These are phyloP conservation scores for Bubo scandiacus DNA, from an alignment of 2,113 vertebrate species.

Conservation along the genomic window DNA sequence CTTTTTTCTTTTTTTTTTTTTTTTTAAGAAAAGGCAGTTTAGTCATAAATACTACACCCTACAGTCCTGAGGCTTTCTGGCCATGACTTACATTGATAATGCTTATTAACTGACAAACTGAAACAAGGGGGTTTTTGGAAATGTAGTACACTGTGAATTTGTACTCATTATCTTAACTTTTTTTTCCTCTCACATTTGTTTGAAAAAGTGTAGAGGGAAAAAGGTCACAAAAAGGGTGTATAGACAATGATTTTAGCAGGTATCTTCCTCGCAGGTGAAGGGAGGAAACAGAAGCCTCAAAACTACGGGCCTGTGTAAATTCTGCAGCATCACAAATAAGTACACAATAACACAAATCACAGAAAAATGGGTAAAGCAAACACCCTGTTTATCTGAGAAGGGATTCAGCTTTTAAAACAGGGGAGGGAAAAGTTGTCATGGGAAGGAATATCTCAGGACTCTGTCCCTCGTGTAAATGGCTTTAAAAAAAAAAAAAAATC, in stretches of 20 bases:
- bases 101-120: background rate
- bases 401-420: background rate
- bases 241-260: background rate
- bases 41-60: background rate
- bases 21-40: background rate
- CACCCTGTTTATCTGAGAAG: background rate
- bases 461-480: background rate
- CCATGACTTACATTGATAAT: background rate
- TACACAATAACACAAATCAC: background rate
- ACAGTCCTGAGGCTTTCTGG: background rate
- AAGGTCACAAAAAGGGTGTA: background rate
- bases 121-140: background rate
- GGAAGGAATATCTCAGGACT: background rate
- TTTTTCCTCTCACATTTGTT: background rate
- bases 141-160: background rate
- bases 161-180: background rate
- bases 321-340: background rate
- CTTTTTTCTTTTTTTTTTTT: background rate
- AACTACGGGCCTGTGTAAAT: background rate
- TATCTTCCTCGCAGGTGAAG: background rate
- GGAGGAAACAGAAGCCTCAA: background rate
- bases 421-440: background rate
- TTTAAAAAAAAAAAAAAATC: background rate
- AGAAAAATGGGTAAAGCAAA: background rate
- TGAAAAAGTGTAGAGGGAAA: background rate